These are phyloP conservation scores for Linurgus olivaceus DNA, from an alignment of 2,797 vertebrate species.

Conservation along the genomic window DNA sequence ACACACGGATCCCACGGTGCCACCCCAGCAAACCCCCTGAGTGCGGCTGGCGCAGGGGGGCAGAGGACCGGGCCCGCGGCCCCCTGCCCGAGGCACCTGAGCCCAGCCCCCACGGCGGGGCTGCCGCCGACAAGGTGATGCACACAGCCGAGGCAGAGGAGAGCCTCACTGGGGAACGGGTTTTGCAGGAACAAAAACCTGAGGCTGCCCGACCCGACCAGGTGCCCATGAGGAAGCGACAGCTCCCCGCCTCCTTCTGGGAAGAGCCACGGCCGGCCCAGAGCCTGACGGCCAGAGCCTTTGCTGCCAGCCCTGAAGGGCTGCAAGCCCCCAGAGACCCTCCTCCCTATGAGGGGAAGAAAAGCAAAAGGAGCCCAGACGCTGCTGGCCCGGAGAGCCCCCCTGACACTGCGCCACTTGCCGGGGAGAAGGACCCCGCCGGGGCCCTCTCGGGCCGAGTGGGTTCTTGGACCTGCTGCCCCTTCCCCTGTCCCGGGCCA, in stretches of 20 bases:
- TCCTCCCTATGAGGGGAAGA: conserved; percentile 67
- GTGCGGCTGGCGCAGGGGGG: conserved; percentile 65
- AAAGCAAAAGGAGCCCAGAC: conserved; percentile 55
- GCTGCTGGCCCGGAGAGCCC: conserved; percentile 50
- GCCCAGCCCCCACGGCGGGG: background rate
- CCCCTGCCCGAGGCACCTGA: conserved; percentile 38
- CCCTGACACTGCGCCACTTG: conserved; percentile 37
- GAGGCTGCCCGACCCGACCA: conserved; percentile 76
- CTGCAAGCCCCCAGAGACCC: conserved; percentile 49
- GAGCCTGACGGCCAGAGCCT: conserved; percentile 52
- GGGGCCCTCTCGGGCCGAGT: conserved; percentile 71
- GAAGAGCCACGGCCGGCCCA: conserved; percentile 88
- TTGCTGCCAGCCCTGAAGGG: conserved; percentile 66
- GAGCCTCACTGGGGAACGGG: background rate
- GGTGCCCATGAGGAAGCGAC: conserved; percentile 96
- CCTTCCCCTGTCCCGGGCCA: conserved; percentile 88
- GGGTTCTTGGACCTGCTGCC: conserved; percentile 86
- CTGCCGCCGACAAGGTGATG: conserved; percentile 61
- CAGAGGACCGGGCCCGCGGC: conserved; percentile 60
- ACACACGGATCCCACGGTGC: conserved; percentile 86
- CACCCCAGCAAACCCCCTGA: conserved; percentile 78
- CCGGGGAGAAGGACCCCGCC: conserved; percentile 77
- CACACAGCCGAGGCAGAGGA: conserved; percentile 7
- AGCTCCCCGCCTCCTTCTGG: conserved; percentile 97
- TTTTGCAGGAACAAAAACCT: conserved; percentile 59